Conservation (phyloP, 2,888 invertebrate species). For the Trissolcus brochymenae region DNA sequence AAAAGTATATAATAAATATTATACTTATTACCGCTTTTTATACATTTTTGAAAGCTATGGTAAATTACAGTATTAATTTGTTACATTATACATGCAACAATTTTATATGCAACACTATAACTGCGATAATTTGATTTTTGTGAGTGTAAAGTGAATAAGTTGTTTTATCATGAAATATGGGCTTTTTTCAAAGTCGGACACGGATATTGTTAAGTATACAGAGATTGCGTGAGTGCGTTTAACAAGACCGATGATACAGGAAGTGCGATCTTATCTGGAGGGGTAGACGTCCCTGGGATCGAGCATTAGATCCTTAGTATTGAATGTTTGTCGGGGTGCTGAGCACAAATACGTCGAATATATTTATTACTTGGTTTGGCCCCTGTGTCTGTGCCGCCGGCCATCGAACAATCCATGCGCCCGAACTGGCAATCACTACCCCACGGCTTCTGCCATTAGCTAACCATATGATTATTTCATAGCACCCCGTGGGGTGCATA, state of each 20-base stretch:
- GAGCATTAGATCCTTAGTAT: constrained; percentile 72
- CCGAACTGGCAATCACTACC: constrained; percentile 70
- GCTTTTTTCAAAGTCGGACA: neutral
- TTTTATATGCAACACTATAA: too few species aligned
- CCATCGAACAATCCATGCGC: constrained; percentile 59
- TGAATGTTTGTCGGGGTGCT: constrained; percentile 71
- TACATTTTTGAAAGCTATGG: too few species aligned
- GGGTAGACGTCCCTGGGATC: constrained; percentile 65
- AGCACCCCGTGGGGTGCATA: constrained; percentile 66
- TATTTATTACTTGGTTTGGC: constrained; percentile 73
- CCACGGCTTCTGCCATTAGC: constrained; percentile 71
- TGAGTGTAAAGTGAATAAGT: too few species aligned
- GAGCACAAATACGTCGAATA: constrained; percentile 74
- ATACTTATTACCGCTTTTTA: too few species aligned
- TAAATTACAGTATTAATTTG: too few species aligned
- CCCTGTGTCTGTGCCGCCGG: constrained; percentile 52
- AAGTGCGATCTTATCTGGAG: constrained; percentile 50
- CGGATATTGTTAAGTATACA: constrained; percentile 41
- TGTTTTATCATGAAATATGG: too few species aligned
- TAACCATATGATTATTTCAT: constrained; percentile 77
- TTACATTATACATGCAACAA: too few species aligned
- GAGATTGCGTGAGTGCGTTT: constrained; percentile 41
- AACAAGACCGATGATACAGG: constrained; percentile 54
- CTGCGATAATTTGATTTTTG: too few species aligned
- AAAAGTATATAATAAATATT: too few species aligned